Evolutionary conservation across 2,113 vertebrate genomes (phyloP).

Genomic region (Cochlearius cochlearius): DNA sequence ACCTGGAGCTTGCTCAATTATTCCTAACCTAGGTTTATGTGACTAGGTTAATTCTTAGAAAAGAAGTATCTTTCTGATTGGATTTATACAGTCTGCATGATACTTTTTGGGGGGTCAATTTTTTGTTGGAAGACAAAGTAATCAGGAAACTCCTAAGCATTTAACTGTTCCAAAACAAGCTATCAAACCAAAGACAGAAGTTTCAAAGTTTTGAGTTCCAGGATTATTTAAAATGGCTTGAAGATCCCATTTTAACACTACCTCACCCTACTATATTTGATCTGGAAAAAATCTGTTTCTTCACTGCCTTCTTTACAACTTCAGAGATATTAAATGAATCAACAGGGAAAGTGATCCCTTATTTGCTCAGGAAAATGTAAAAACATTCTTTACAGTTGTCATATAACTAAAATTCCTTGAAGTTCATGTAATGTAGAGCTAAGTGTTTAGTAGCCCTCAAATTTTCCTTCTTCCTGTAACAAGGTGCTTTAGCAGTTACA

Average conservation of each 20-base stretch:
- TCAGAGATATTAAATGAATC: neutral
- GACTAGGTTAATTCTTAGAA: neutral
- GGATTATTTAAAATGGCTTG: neutral
- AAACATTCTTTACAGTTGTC: neutral
- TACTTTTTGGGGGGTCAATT: neutral
- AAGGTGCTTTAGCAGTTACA: constrained; percentile 14
- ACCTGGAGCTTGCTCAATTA: neutral
- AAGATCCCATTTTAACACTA: neutral
- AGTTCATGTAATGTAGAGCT: neutral
- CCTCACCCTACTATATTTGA: neutral
- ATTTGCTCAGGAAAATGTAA: neutral
- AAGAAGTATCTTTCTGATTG: neutral
- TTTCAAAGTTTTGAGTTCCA: neutral
- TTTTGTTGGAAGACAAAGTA: neutral
- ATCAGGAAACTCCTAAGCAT: neutral
- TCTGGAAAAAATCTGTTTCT: neutral
- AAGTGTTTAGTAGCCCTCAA: neutral
- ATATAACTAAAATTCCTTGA: neutral
- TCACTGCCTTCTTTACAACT: neutral
- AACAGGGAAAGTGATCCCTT: neutral
- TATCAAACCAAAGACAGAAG: neutral
- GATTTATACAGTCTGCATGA: neutral
- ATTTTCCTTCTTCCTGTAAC: constrained; percentile 18
- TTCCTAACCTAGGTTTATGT: neutral
- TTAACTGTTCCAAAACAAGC: neutral